Conservation (phyloP, 1,140 invertebrate species). For the Triops cancriformis region DNA sequence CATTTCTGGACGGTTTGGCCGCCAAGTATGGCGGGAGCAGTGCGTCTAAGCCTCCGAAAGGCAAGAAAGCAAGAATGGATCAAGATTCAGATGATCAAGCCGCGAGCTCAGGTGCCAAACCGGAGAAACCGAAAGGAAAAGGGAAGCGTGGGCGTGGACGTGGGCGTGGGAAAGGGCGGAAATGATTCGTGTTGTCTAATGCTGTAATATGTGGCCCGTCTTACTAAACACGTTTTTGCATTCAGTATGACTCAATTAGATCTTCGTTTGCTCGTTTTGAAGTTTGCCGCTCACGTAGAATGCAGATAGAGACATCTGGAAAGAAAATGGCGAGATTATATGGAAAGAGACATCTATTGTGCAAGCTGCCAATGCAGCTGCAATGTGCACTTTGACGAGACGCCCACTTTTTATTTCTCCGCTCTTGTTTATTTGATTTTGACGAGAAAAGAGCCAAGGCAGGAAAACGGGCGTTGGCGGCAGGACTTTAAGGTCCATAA, state of each 20-base stretch:
- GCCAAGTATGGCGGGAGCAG: conserved; percentile 39
- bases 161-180: not conserved
- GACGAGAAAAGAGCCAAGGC: not conserved
- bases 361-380: not conserved
- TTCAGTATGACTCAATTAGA: not conserved
- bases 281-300: too few relatives aligned
- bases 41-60: not conserved
- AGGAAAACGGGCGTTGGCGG: conserved; percentile 6
- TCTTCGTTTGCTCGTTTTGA: too few relatives aligned
- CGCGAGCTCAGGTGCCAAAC: not conserved
- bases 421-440: conserved; percentile 14
- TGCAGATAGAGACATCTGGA: too few relatives aligned
- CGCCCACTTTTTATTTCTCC: conserved; percentile 10
- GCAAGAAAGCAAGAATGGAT: not conserved
- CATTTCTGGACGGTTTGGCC: conserved; percentile 41
- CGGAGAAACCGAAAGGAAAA: not conserved
- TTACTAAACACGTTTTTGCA: not conserved
- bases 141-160: not conserved
- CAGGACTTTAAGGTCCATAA: conserved; percentile 11
- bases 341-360: not conserved
- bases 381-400: not conserved
- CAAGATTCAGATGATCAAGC: not conserved
- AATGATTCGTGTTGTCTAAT: not conserved
- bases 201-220: not conserved
- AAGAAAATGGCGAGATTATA: too few relatives aligned